Base-by-base conservation (phyloP, 2,113 vertebrate species). In the Uria aalge region DNA sequence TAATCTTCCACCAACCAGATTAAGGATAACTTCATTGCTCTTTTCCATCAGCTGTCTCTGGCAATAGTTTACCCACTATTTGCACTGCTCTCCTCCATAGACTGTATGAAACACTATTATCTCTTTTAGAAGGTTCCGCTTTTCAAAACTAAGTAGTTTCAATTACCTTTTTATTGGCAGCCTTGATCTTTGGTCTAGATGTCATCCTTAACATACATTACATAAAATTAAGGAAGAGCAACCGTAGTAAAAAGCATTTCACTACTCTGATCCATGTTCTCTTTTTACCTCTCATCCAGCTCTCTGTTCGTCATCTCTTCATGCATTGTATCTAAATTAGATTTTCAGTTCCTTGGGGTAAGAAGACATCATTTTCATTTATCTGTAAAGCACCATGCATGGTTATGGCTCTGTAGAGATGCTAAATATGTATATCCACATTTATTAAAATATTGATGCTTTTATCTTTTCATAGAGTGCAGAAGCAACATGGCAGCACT, bases 291-390 rank as follows among this genome's bases (percentile, higher is more conserved):
- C 41, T 94, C 72, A 81, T 64, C 55, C 68, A 66, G 48, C 17
- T 81, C 94, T 94, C 82, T 85, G 45, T 92, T 83, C 3, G 0
- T 88, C 79, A 38, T 50, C 55, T 86, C 75, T 86, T 89, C 79
- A 66, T 96, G 83, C 67, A 74, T 63, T 96, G 91, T 92, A 86
- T 84, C 94, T 88, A 92, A 97, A 94, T 92, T 63, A 94, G 76
- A 94, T 96, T 94, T 96, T 86, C 72, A 52, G 55, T 88, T 95
- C 83, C 94, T 91, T 91, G 56, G 63, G 72, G 89, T 95, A 92
- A 67, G 79, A 74, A 95, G 47, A 86, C 95, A 92, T 88, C 11
- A 27, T 67, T 97, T 96, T 74, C 63, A 94, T 95, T 96, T 96
- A 95, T 95, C 83, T 92, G 57, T 88, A 92, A 95, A 92, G 72